A percentile compares a stretch with the other conserved stretches of the same genome.
Conservation (phyloP, 1,140 invertebrate genomes). For the Calephelis virginiensis region DNA sequence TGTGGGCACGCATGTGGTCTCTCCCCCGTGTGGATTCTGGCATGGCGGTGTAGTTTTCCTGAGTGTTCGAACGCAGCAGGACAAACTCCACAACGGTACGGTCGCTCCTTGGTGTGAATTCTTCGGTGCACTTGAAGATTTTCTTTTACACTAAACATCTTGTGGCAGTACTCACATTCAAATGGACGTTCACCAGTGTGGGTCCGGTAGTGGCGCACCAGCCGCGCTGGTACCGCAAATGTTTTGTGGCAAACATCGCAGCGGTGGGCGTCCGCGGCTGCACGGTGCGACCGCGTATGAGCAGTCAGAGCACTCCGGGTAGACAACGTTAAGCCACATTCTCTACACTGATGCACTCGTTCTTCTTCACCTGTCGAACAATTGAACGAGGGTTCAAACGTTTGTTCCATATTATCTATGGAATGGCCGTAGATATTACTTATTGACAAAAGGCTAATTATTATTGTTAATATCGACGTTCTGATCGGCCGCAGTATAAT, state of each 20-base stretch:
- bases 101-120: constrained; percentile 93
- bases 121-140: constrained; percentile 94
- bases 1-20: constrained; percentile 95
- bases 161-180: constrained; percentile 95
- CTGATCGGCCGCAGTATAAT: constrained; percentile 56
- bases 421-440: constrained; percentile 10
- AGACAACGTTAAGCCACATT: constrained; percentile 80
- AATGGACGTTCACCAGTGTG: constrained; percentile 93
- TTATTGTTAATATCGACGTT: constrained; percentile 31
- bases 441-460: constrained; percentile 13
- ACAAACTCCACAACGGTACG: constrained; percentile 93
- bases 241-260: constrained; percentile 96
- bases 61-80: constrained; percentile 94
- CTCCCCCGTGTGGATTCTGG: constrained; percentile 94
- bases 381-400: constrained; percentile 39
- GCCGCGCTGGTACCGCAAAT: constrained; percentile 92
- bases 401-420: not conserved
- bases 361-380: constrained; percentile 62
- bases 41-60: constrained; percentile 94
- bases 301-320: constrained; percentile 81
- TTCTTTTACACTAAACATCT: constrained; percentile 94
- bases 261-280: constrained; percentile 85
- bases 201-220: constrained; percentile 94
- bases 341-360: constrained; percentile 72
- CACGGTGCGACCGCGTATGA: constrained; percentile 79